Base-by-base conservation (phyloP, 2,113 vertebrate genomes). In the Mugil cephalus region DNA sequence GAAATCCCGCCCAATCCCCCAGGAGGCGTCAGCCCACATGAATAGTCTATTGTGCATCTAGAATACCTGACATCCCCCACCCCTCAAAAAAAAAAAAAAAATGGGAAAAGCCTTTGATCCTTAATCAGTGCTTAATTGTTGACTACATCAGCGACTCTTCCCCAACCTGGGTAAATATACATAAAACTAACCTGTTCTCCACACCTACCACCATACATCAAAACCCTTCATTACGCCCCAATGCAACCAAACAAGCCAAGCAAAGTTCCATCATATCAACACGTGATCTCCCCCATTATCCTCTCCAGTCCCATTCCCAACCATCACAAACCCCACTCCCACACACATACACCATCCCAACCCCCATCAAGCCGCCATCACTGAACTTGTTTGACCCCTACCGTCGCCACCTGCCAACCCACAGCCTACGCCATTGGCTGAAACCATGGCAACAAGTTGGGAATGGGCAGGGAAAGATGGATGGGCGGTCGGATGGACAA, bases 361-460 rank as follows among this genome's bases (percentile, higher is more conserved):
- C 70, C 85, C 79, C 74, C 79, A 77, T 12, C 68, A 42, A 71
- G 69, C 70, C 68, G 58, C 74, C 74, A 63, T 74, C 42, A 36
- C 43, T 74, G 77, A 87, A 86, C 84, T 74, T 30, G 46, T 73
- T 65, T 83, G 73, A 86, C 83, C 86, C 69, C 24, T 45, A 15
- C 40, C 15, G 11, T 21, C 35, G 7, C 56, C 36, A 46, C 82
- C 71, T 68, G 61, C 73, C 53, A 73, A 50, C 66, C 79, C 30
- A 55, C 8, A 10, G 69, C 71, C 63, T 45, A 30, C 62, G 45
- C 65, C 52, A 84, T 84, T 86, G 78, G 86, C 52, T 67, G 76
- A 56, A 78, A 87, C 88, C 77, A 88, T 89, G 77, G 80, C 72
- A 88, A 87, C 89, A 63, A 60, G 82, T 82, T 47, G 45, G 59